Conservation (phyloP, 2,797 vertebrate genomes). For the Acropternis orthonyx region DNA sequence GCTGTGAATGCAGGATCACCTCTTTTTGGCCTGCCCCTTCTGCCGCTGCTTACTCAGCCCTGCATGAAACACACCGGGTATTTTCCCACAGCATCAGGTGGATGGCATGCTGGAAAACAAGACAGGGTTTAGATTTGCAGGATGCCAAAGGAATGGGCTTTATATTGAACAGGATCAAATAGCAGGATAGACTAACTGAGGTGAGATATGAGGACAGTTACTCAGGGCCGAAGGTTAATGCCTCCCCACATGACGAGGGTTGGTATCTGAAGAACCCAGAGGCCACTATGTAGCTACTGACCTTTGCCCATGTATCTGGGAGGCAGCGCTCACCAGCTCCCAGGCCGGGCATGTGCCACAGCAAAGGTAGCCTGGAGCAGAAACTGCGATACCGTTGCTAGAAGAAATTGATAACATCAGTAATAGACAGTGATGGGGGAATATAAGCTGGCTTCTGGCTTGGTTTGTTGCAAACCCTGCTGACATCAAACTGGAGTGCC, state of each 20-base stretch:
- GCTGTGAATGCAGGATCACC: rapidly evolving
- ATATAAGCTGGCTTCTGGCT: neutral
- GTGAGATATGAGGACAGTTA: conserved; percentile 5
- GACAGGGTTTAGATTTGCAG: neutral
- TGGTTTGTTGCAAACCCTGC: neutral
- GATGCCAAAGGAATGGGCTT: neutral
- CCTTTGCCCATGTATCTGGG: neutral
- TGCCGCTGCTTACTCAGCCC: neutral
- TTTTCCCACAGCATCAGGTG: neutral
- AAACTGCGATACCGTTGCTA: neutral
- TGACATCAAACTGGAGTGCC: rapidly evolving
- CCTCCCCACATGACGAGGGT: neutral
- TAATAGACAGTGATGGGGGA: neutral
- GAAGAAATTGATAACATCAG: conserved; percentile 1
- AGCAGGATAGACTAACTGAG: neutral
- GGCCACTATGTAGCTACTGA: neutral
- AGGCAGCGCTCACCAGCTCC: neutral
- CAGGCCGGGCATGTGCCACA: rapidly evolving
- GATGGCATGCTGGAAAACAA: neutral
- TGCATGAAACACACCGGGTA: rapidly evolving
- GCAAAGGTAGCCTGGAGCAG: neutral
- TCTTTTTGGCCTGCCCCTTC: neutral
- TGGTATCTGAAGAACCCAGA: neutral
- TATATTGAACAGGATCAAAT: neutral
- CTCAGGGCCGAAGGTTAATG: conserved; percentile 21